Base-by-base conservation (phyloP, 2,888 invertebrate genomes). In the Spicauda simplicius region DNA sequence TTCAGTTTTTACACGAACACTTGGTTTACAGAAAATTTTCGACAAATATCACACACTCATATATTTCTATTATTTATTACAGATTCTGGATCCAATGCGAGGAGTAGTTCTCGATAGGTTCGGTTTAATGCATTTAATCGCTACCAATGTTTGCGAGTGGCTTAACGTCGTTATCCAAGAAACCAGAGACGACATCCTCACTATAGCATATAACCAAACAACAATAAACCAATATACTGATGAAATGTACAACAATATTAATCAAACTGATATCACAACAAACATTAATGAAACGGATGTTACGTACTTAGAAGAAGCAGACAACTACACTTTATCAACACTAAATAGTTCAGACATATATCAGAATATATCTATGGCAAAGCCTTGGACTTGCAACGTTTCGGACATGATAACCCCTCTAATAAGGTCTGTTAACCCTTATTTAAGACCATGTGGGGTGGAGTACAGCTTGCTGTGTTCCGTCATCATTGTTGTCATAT, bases 61-160 rank as follows among this genome's bases (percentile, higher is more conserved):
- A 4, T 45, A 45, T 1, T 48, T 48, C 4, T 7, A 45, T 48
- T 68, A 25, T 60, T 57, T 67, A 73, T 84, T 81, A 33, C 81
- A 93, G 93, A 84, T 90, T 68, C 74, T 93, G 59, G 87, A 91
- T 69, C 91, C 91, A 11, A 91, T 93, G 91, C 82, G 91, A 70
- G 93, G 92, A 11, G 87, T 92, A 5, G 91, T 93, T 0, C 73
- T 93, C 4, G 91, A 92, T n/a, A 95, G 98, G 74, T 97, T 98
- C 76, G 98, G 98, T 0, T 93, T 98, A 14, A 98, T 98, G 98
- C 98, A 99, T 83, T 94, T 98, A 94, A 96, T 98, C 71, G 98
- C 98, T 1, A 98, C 98, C 14, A 98, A 98, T 83, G 91, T 98
- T 12, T 98, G 98, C 87, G 97, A 98, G 78, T 98, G 98, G 98